Percentiles rank a stretch among this genome's conserved stretches.
Evolutionary conservation across 2,797 vertebrate species (phyloP).

Genomic region (Tadarida brasiliensis): DNA sequence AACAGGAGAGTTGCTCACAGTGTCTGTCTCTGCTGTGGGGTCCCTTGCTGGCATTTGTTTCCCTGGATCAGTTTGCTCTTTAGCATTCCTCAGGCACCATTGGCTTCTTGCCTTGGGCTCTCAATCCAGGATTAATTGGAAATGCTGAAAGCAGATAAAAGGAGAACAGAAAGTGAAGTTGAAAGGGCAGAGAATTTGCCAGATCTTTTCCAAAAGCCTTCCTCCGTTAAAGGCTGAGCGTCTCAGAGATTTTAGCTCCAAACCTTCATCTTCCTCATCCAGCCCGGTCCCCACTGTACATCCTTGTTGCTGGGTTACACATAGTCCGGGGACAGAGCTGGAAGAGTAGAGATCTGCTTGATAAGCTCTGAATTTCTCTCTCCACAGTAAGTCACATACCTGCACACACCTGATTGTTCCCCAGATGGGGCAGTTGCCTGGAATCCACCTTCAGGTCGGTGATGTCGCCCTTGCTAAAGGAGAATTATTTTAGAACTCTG

Average conservation of each 20-base stretch:
- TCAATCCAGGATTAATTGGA: constrained; percentile 83
- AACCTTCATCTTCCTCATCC: neutral
- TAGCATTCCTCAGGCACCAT: constrained; percentile 78
- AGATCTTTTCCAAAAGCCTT: constrained; percentile 51
- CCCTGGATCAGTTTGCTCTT: constrained; percentile 78
- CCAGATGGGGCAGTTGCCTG: constrained; percentile 68
- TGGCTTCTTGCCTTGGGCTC: constrained; percentile 73
- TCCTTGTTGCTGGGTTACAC: constrained; percentile 70
- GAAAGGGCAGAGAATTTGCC: constrained; percentile 67
- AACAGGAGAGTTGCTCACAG: constrained; percentile 75
- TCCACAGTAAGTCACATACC: constrained; percentile 77
- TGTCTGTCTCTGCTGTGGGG: constrained; percentile 72
- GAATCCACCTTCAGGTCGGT: constrained; percentile 67
- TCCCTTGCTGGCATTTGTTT: constrained; percentile 80
- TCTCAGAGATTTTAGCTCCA: constrained; percentile 48
- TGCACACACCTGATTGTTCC: constrained; percentile 59
- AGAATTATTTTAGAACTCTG: constrained; percentile 58
- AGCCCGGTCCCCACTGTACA: neutral
- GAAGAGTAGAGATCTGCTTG: constrained; percentile 64
- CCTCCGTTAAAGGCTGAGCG: constrained; percentile 36
- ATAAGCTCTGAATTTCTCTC: constrained; percentile 72
- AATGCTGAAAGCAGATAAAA: constrained; percentile 78
- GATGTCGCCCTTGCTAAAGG: constrained; percentile 49
- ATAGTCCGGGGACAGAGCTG: neutral
- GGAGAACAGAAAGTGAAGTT: constrained; percentile 77